Evolutionary conservation across 2,113 vertebrate genomes (phyloP), one percentile per base, ranked within the genome.

Genomic region (Microtus pennsylvanicus): DNA sequence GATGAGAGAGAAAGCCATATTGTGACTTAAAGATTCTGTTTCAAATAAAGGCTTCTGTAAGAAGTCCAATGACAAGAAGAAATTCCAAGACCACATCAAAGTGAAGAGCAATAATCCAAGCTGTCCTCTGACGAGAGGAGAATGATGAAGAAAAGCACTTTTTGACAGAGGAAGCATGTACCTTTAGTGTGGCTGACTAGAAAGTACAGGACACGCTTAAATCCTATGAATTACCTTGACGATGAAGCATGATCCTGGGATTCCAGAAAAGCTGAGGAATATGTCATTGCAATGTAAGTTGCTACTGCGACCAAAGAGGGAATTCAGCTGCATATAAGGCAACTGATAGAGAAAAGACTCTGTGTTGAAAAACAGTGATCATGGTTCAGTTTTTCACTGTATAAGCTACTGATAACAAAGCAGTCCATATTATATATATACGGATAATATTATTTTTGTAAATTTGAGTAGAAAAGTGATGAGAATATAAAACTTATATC

Each of bases 11-110:
- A 94, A 83, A 96, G 86, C 90, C 89, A 63, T 86, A 16, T 33
- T 81, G 75, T 89, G 85, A 93, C 94, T 87, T 78, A 87, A 90
- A 94, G 24, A 94, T 38, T 97, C 97, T 98, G 98, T 87, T 98
- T 97, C 95, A 50, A 97, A 97, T 96, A 89, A 97, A 98, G 94
- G 50, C 90, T 90, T 97, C 97, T 92, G 90, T 77, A 85, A 94
- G 97, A 96, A 98, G 85, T 94, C 70, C 96, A 65, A 30, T 12
- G 87, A 96, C 96, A 90, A 98, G 88, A 90, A 94, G 91, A 97
- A 94, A 97, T 93, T 81, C 50, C 89, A 97, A 97, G 97, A 96
- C 97, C 96, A 98, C 97, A 98, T 98, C 97, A 98, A 97, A 98
- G 97, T 7, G 0, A 13, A 42, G 77, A 69, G 94, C 33, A 96